phyloP scores from a whole-genome alignment of 2,888 invertebrate species.

The Apotomis turbidana region DNA sequence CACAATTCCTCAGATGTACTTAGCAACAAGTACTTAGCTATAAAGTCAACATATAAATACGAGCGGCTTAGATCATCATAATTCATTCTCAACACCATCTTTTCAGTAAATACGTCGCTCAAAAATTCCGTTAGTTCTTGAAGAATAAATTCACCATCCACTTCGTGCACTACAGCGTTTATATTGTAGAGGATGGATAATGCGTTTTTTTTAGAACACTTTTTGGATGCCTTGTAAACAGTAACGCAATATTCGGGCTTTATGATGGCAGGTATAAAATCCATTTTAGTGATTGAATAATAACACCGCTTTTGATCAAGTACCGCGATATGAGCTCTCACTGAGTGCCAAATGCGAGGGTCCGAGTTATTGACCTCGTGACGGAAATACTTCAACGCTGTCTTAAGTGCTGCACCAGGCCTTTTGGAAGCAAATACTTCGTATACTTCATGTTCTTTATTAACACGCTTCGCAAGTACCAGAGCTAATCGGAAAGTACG shows the following conservation, averaged over 20 bases:
- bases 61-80: background rate
- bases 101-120: slow-evolving; percentile 43
- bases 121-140: slow-evolving; percentile 47
- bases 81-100: background rate
- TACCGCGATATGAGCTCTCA: slow-evolving; percentile 43
- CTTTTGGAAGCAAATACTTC: slow-evolving; percentile 48
- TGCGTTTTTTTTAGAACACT: slow-evolving; percentile 44
- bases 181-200: slow-evolving; percentile 49
- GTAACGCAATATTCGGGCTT: slow-evolving; percentile 56
- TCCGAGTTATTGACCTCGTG: slow-evolving; percentile 46
- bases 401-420: slow-evolving; percentile 55
- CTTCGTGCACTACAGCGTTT: slow-evolving; percentile 49
- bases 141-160: slow-evolving; percentile 50
- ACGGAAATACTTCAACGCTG: slow-evolving; percentile 51
- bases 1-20: slow-evolving; percentile 52
- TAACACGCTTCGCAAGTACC: slow-evolving; percentile 52
- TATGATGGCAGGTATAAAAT: slow-evolving; percentile 51
- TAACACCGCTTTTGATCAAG: background rate
- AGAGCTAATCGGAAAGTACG: slow-evolving; percentile 56
- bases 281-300: background rate
- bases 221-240: slow-evolving; percentile 50
- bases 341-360: slow-evolving; percentile 54
- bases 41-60: slow-evolving; percentile 51
- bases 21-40: slow-evolving; percentile 59
- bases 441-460: slow-evolving; percentile 48